Evolutionary conservation across 1,140 invertebrate genomes (phyloP), one percentile per base, ranked within the genome.

Genomic region (Dreissena rostriformis): DNA sequence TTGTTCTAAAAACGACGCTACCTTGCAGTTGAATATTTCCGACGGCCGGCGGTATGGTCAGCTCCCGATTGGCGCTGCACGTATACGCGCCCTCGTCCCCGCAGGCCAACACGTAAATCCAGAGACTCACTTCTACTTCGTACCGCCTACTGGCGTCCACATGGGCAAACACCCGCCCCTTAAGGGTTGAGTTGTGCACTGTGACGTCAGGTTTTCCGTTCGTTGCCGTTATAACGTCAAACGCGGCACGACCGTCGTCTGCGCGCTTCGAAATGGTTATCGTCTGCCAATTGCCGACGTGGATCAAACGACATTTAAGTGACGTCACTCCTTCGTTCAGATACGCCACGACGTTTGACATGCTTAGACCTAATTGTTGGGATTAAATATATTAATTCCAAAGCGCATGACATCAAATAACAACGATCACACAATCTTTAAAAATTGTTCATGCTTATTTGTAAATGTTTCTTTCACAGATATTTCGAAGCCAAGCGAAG

Each of bases 81-180:
- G 1, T 28, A 49, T 79, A 79, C 57, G 26, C n/a, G 14, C 76
- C 76, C 29, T 79, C 65, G 76, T 79, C 76, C 17, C 24, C 76
- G 76, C 76, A 79, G 19, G 76, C 53, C 24, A 79, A 22, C n/a
- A 39, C 28, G 28, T 79, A 79, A 19, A 79, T 22, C 76, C 29
- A 79, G 19, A 79, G 17, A 49, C 26, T n/a, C 14, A 79, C 63
- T 49, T 79, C 66, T 63, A 49, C 65, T 28, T 79, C 63, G 65
- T 79, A 79, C 28, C 24, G 52, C 28, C 53, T 76, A 12, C 22
- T 52, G 7, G 19, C 17, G 19, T n/a, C 76, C n/a, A 63, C 24
- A 11, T 26, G 24, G 11, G 76, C n/a, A 70, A 39, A 79, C 26
- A 79, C 22, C 15, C 76, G 22, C 15, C 24, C 76, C 52, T 49